Percentiles rank a stretch among this genome's conserved stretches.
These are phyloP conservation scores for Bolborhynchus lineola DNA, from an alignment of 2,113 vertebrate genomes.

Conservation along the genomic window DNA sequence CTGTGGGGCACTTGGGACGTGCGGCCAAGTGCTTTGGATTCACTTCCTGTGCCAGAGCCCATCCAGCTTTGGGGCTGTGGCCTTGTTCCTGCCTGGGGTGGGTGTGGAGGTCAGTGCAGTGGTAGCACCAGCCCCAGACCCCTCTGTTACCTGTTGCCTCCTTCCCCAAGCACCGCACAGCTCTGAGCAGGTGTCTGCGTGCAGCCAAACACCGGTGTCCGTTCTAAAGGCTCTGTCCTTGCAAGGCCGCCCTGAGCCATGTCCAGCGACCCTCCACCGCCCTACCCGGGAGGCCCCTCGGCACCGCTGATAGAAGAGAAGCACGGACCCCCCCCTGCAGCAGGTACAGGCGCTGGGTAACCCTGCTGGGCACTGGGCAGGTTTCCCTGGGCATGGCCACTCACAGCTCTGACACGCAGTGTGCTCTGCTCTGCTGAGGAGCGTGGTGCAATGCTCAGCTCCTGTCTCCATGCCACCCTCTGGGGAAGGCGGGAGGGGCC, in stretches of 20 bases:
- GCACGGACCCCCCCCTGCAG: conserved; percentile 76
- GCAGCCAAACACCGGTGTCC: not conserved
- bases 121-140: not conserved
- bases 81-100: not conserved
- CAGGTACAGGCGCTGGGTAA: conserved; percentile 72
- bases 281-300: conserved; percentile 91
- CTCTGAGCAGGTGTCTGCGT: fast-evolving
- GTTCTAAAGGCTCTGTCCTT: not conserved
- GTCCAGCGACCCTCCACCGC: conserved; percentile 93
- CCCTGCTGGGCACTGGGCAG: fast-evolving
- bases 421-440: not conserved
- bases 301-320: conserved; percentile 91
- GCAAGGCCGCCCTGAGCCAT: conserved; percentile 71
- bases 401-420: not conserved
- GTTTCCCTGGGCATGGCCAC: not conserved
- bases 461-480: fast-evolving
- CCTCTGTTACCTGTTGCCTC: fast-evolving
- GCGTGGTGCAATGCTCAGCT: fast-evolving
- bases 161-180: fast-evolving
- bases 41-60: not conserved
- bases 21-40: not conserved
- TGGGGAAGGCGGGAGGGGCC: not conserved
- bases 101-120: not conserved
- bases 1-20: fast-evolving
- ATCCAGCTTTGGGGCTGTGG: no score